phyloP scores from a whole-genome alignment of 2,888 invertebrate genomes.

The Caprella mutica region DNA sequence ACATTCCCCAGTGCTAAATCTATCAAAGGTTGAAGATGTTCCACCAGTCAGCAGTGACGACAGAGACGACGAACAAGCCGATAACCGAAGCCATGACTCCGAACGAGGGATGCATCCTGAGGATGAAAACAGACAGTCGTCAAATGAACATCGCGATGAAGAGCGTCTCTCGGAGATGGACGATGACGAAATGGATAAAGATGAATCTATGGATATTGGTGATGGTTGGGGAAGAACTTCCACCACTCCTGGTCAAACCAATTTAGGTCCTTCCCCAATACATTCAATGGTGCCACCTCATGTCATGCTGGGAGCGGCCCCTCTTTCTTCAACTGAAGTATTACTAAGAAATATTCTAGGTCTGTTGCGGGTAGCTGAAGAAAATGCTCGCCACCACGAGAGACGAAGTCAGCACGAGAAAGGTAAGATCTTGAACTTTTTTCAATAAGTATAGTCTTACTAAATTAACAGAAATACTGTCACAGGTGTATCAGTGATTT shows the following conservation, averaged over 20 bases:
- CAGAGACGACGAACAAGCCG: conserved; percentile 23
- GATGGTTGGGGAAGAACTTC: conserved; percentile 27
- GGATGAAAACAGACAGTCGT: conserved; percentile 14
- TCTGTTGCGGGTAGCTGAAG: conserved; percentile 88
- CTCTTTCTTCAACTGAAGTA: conserved; percentile 75
- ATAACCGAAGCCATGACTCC: conserved; percentile 30
- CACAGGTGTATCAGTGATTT: background rate
- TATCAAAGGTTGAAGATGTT: conserved; percentile 8
- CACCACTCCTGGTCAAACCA: conserved; percentile 24
- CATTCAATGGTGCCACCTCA: conserved; percentile 12
- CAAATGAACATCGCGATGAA: conserved; percentile 14
- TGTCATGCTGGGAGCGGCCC: conserved; percentile 23
- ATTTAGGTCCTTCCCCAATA: conserved; percentile 20
- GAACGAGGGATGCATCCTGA: conserved; percentile 24
- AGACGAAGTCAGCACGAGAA: conserved; percentile 91
- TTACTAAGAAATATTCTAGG: conserved; percentile 90
- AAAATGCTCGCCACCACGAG: conserved; percentile 92
- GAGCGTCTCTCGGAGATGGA: conserved; percentile 24
- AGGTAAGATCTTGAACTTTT: conserved; percentile 52
- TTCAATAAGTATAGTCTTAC: too few relatives aligned
- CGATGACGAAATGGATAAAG: conserved; percentile 29
- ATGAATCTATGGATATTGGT: conserved; percentile 31
- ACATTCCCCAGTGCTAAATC: background rate
- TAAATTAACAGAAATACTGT: background rate
- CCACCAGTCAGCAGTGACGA: too few relatives aligned